Conservation (phyloP, 2,888 invertebrate species). For the Azorinus chamasolen region DNA sequence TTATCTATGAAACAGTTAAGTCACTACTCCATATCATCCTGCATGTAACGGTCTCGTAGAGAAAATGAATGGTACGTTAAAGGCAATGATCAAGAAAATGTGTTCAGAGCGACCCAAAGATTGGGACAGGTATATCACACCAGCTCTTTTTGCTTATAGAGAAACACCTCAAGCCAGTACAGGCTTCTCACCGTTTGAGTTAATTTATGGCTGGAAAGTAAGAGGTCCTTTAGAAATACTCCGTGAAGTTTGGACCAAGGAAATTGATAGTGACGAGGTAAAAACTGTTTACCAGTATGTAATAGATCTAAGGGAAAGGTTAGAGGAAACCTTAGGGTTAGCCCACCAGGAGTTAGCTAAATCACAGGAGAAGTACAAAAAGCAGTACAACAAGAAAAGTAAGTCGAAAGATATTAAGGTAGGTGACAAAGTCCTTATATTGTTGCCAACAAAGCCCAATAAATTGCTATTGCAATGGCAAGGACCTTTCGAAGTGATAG, state of each 20-base stretch:
- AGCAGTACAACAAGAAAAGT: slow-evolving; percentile 52
- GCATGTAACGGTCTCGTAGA: slow-evolving; percentile 60
- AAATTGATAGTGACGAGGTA: background rate
- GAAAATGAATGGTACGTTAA: slow-evolving; percentile 62
- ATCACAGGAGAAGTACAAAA: slow-evolving; percentile 23
- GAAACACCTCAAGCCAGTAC: slow-evolving; percentile 54
- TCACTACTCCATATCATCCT: slow-evolving; percentile 62
- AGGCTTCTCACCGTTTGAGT: slow-evolving; percentile 63
- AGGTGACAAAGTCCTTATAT: slow-evolving; percentile 58
- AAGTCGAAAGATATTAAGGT: slow-evolving; percentile 24
- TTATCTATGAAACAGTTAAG: slow-evolving; percentile 44
- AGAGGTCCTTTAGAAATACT: slow-evolving; percentile 62
- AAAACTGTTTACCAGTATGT: slow-evolving; percentile 23
- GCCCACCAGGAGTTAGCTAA: slow-evolving; percentile 19
- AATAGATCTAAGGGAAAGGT: too few species aligned
- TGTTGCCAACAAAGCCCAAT: slow-evolving; percentile 64
- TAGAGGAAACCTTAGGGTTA: slow-evolving; percentile 36
- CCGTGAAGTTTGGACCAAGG: slow-evolving; percentile 2
- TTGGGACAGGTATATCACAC: slow-evolving; percentile 58
- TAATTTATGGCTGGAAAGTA: slow-evolving; percentile 58
- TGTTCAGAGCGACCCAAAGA: slow-evolving; percentile 53
- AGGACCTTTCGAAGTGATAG: slow-evolving; percentile 34
- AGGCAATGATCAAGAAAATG: slow-evolving; percentile 44
- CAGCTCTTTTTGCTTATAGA: slow-evolving; percentile 65
- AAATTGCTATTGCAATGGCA: slow-evolving; percentile 61